These are phyloP conservation scores for Rhinella marina DNA, from an alignment of 2,797 vertebrate genomes.

Conservation along the genomic window DNA sequence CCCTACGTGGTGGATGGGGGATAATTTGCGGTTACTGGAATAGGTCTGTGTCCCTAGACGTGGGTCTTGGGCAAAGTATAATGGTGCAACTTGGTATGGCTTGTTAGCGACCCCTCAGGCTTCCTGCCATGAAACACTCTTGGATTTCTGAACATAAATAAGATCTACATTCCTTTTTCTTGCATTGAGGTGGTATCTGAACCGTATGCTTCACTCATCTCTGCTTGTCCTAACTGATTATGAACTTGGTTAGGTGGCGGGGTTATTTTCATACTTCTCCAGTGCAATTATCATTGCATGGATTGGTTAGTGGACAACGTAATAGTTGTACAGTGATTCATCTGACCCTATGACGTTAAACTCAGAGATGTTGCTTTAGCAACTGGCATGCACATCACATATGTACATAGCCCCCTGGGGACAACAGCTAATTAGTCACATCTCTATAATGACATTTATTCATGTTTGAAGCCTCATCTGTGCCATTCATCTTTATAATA, in stretches of 20 bases:
- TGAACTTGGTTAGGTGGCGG: not conserved
- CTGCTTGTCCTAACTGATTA: not conserved
- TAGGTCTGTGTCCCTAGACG: too few species aligned
- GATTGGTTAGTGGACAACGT: not conserved
- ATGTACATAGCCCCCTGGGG: not conserved
- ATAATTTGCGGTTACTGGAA: too few species aligned
- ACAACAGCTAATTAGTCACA: not conserved
- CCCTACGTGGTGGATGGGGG: too few species aligned
- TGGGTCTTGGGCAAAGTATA: too few species aligned
- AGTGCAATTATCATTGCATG: not conserved
- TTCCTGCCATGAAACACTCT: too few species aligned
- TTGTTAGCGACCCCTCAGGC: too few species aligned
- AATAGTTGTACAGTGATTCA: not conserved
- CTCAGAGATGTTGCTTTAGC: not conserved
- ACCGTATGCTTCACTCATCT: not conserved
- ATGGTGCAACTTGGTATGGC: too few species aligned
- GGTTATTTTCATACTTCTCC: not conserved
- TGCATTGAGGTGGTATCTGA: not conserved
- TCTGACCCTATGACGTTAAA: not conserved
- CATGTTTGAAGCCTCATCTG: not conserved
- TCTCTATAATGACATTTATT: not conserved
- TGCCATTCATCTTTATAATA: not conserved
- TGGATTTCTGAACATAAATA: too few species aligned
- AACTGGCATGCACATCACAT: not conserved
- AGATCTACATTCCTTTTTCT: not conserved